Percentiles rank a stretch among this genome's conserved stretches.
These are phyloP conservation scores for Uropetala carovei DNA, from an alignment of 2,888 invertebrate species.

Conservation along the genomic window DNA sequence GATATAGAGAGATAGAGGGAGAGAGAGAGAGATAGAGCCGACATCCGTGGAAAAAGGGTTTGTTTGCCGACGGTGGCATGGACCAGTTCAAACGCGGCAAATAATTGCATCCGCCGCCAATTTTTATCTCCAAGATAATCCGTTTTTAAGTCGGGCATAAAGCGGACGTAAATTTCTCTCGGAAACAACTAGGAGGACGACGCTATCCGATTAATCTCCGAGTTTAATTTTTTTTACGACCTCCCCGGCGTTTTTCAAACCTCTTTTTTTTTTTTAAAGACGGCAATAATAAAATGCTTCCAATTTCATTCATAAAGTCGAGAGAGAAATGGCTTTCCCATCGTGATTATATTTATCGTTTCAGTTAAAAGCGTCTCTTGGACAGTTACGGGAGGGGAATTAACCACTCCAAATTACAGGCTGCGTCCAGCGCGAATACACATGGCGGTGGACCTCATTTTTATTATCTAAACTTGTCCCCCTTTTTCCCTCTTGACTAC, in stretches of 20 bases:
- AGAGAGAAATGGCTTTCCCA: slow-evolving; percentile 5
- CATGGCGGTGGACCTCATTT: not conserved
- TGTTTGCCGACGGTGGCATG: not conserved
- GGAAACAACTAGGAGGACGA: slow-evolving; percentile 5
- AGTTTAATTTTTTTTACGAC: not conserved
- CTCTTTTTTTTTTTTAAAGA: not conserved
- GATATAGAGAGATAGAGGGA: no score
- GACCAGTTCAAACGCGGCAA: not conserved
- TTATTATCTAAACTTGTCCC: not conserved
- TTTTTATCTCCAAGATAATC: slow-evolving; percentile 15
- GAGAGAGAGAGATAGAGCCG: no score
- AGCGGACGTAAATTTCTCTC: slow-evolving; percentile 16
- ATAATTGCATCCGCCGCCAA: slow-evolving; percentile 26
- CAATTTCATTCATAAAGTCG: slow-evolving; percentile 22
- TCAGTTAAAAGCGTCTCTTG: slow-evolving; percentile 33
- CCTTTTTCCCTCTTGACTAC: not conserved
- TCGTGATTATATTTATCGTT: slow-evolving; percentile 48
- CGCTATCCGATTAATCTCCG: slow-evolving; percentile 18
- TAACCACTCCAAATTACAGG: slow-evolving; percentile 53
- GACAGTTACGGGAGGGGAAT: slow-evolving; percentile 38
- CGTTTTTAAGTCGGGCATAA: not conserved
- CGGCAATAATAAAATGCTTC: slow-evolving; percentile 8
- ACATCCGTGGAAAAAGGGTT: not conserved
- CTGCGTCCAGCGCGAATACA: slow-evolving; percentile 26
- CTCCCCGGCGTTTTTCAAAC: slow-evolving; percentile 8